Percentiles rank a stretch among this genome's conserved stretches.
Evolutionary conservation across 2,888 invertebrate species (phyloP).

Genomic region (Tiliacea citrago): DNA sequence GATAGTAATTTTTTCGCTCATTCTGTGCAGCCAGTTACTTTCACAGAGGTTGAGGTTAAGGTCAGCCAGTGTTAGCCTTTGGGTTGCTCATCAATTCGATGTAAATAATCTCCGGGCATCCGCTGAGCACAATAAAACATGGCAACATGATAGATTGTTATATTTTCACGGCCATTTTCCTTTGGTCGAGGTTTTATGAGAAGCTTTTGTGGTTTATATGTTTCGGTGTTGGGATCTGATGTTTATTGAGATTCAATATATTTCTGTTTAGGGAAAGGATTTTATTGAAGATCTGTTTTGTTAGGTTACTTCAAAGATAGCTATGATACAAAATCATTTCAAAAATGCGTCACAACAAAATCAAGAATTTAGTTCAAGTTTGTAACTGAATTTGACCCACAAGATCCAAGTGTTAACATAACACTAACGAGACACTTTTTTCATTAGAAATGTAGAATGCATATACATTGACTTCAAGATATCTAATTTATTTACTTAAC

Average conservation of each 20-base stretch:
- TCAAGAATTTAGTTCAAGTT: conserved; percentile 28
- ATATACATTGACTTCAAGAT: conserved; percentile 21
- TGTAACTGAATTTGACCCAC: conserved; percentile 1
- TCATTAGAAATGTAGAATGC: conserved; percentile 43
- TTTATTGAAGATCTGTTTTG: not conserved
- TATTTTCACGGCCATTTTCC: conserved; percentile 79
- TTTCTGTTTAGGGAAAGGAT: conserved; percentile 21
- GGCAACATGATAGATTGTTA: conserved; percentile 84
- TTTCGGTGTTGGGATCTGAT: conserved; percentile 36
- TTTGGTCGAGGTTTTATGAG: conserved; percentile 66
- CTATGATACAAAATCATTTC: no score
- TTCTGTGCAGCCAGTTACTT: conserved; percentile 71
- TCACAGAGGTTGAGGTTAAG: conserved; percentile 80
- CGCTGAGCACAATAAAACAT: conserved; percentile 83
- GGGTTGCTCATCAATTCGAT: conserved; percentile 86
- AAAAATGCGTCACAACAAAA: not conserved
- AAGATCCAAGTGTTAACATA: conserved; percentile 17
- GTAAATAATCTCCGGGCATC: conserved; percentile 87
- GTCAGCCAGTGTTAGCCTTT: conserved; percentile 82
- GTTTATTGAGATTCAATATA: conserved; percentile 27
- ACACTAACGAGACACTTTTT: conserved; percentile 30
- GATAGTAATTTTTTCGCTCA: conserved; percentile 82
- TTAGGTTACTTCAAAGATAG: not conserved
- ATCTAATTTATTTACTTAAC: conserved; percentile 52
- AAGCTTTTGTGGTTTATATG: conserved; percentile 60